A percentile compares a stretch with the other conserved stretches of the same genome.
Conservation (phyloP, 2,888 invertebrate species). For the Eupeodes luniger region DNA sequence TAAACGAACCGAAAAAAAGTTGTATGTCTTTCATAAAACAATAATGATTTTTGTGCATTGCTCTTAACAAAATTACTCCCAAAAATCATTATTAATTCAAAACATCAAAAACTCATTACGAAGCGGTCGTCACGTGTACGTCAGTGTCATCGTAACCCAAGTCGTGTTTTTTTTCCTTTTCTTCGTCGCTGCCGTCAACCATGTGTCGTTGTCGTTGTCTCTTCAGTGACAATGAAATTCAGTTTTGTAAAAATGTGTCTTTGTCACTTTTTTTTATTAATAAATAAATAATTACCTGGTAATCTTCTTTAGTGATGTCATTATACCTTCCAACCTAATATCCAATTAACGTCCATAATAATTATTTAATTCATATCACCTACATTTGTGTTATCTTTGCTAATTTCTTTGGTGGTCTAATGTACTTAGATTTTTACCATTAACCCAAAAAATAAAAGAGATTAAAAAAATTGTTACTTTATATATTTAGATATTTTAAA, state of each 20-base stretch:
- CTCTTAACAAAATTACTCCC: not conserved
- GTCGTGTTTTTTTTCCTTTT: not conserved
- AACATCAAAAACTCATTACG: constrained; percentile 11
- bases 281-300: constrained; percentile 7
- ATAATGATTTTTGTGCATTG: not conserved
- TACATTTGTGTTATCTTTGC: too few species aligned
- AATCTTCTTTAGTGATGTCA: not conserved
- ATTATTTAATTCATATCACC: too few species aligned
- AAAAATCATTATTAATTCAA: not conserved
- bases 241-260: not conserved
- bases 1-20: not conserved
- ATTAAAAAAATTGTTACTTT: too few species aligned
- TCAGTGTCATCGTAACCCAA: not conserved
- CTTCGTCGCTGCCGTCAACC: not conserved
- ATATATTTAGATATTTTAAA: too few species aligned
- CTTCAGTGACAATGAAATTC: not conserved
- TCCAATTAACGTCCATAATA: too few species aligned
- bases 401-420: too few species aligned
- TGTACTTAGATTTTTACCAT: too few species aligned
- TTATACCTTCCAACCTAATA: not conserved
- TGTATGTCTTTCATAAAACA: not conserved
- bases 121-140: not conserved
- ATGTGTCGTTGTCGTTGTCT: not conserved
- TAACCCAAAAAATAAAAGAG: too few species aligned
- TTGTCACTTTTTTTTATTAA: not conserved